These are phyloP conservation scores for Dusona sp. DNA, from an alignment of 2,888 invertebrate genomes.

Conservation along the genomic window DNA sequence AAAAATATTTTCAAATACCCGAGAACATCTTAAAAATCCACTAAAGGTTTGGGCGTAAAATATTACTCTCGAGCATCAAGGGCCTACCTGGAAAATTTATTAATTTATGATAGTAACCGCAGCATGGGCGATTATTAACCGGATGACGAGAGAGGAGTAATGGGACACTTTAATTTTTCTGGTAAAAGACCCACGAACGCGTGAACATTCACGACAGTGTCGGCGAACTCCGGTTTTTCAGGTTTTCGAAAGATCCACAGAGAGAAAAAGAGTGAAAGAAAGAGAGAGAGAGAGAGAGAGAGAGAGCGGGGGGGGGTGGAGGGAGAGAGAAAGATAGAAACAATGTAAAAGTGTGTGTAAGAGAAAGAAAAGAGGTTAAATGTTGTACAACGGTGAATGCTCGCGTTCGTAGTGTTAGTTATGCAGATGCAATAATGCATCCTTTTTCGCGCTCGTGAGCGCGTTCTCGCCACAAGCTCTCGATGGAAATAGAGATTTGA, in stretches of 20 bases:
- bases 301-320: not conserved
- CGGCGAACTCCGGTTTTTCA: slow-evolving; percentile 73
- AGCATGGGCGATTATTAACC: slow-evolving; percentile 51
- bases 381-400: slow-evolving; percentile 60
- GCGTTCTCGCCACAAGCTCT: slow-evolving; percentile 61
- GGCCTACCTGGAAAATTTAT: slow-evolving; percentile 48
- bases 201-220: slow-evolving; percentile 65
- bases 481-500: slow-evolving; percentile 74
- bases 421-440: slow-evolving; percentile 69
- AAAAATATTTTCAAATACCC: not conserved
- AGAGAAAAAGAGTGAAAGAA: slow-evolving; percentile 14
- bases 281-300: not conserved
- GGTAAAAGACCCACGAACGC: slow-evolving; percentile 47
- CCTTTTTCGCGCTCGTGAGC: slow-evolving; percentile 63
- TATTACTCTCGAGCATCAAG: slow-evolving; percentile 9
- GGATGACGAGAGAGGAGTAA: slow-evolving; percentile 45
- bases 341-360: not conserved
- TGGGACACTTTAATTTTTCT: slow-evolving; percentile 58
- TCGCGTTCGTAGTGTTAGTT: slow-evolving; percentile 65
- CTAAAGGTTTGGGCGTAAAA: not conserved
- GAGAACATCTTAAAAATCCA: not conserved
- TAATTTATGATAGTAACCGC: slow-evolving; percentile 24
- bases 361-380: slow-evolving; percentile 34
- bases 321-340: slow-evolving; percentile 1
- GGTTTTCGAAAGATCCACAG: slow-evolving; percentile 68